Percentiles rank a stretch among this genome's conserved stretches.
These are phyloP conservation scores for Uropetala carovei DNA, from an alignment of 2,888 invertebrate species.

Conservation along the genomic window DNA sequence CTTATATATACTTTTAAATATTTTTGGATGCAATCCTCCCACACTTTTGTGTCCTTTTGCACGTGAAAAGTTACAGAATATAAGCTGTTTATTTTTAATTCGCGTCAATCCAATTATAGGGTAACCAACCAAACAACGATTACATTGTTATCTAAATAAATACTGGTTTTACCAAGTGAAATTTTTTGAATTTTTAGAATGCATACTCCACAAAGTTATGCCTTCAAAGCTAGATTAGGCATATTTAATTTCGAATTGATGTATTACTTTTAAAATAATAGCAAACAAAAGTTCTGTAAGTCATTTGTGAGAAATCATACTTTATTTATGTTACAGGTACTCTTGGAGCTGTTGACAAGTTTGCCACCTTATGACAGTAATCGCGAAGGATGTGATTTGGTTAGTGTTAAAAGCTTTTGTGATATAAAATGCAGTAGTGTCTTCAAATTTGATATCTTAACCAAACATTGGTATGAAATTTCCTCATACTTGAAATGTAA, in stretches of 20 bases:
- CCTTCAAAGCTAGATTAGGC: too few species aligned
- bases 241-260: neutral
- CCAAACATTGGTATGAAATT: neutral
- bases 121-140: too few species aligned
- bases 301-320: neutral
- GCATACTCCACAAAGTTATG: too few species aligned
- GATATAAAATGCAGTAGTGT: neutral
- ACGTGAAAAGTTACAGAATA: too few species aligned
- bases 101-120: too few species aligned
- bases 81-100: too few species aligned
- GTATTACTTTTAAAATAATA: constrained; percentile 30
- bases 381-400: constrained; percentile 78
- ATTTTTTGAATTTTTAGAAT: too few species aligned
- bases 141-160: too few species aligned
- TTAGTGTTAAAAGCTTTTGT: constrained; percentile 72
- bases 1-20: too few species aligned
- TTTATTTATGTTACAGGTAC: constrained; percentile 74
- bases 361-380: constrained; percentile 80
- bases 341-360: constrained; percentile 85
- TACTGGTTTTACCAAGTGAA: too few species aligned
- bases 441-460: neutral
- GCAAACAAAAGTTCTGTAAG: neutral
- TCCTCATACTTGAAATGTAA: neutral
- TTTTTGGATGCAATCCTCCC: too few species aligned
- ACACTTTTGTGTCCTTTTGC: too few species aligned